Percentiles rank a stretch among this genome's conserved stretches.
These are phyloP conservation scores for Ceratotherium simum DNA, from an alignment of 2,113 vertebrate species.

Conservation along the genomic window DNA sequence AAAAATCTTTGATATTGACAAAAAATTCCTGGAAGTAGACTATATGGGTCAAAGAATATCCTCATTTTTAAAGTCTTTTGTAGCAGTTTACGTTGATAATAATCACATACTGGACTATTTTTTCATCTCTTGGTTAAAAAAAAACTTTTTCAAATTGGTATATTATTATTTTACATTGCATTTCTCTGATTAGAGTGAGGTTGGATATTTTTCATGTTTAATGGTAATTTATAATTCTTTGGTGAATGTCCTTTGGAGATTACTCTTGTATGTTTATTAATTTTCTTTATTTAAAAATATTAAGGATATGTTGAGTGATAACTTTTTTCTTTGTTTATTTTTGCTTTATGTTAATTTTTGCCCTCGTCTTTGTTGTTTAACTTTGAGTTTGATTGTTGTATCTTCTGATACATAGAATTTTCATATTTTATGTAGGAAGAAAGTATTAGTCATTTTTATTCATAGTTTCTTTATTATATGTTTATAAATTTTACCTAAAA, in stretches of 20 bases:
- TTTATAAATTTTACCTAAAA: neutral
- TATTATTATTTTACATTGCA: neutral
- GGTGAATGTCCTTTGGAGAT: neutral
- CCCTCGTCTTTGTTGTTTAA: neutral
- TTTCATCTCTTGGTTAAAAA: neutral
- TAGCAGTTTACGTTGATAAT: neutral
- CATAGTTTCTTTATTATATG: neutral
- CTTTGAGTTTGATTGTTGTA: neutral
- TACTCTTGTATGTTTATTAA: neutral
- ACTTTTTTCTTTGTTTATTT: neutral
- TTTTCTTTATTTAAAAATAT: constrained; percentile 2
- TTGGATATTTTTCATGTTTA: neutral
- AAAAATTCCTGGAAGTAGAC: neutral
- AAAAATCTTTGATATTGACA: neutral
- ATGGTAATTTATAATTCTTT: neutral
- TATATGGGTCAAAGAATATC: neutral
- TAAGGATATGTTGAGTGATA: neutral
- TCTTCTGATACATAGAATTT: neutral
- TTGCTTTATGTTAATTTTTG: neutral
- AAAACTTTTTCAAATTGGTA: neutral
- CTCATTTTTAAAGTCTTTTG: neutral
- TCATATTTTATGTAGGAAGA: neutral
- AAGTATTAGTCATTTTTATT: neutral
- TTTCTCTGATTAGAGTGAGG: neutral
- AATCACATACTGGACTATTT: neutral